Evolutionary conservation across 2,113 vertebrate species (phyloP).

Genomic region (Hypocryptadius cinnamomeus): DNA sequence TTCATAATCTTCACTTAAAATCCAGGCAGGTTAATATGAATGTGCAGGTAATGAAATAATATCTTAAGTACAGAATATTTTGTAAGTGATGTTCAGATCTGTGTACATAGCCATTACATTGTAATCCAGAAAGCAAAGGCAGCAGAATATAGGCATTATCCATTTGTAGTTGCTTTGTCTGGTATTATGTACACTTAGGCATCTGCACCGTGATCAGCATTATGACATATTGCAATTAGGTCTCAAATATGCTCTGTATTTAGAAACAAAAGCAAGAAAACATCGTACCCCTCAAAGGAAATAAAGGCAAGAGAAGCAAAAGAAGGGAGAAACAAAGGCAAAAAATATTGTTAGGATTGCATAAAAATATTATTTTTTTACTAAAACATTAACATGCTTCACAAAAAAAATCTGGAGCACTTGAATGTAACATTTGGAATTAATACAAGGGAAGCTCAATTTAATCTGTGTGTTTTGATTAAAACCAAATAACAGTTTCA

Average conservation of each 20-base stretch:
- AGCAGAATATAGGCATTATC: background rate
- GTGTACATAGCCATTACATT: background rate
- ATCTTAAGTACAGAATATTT: background rate
- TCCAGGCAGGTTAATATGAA: background rate
- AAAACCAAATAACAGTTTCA: conserved; percentile 47
- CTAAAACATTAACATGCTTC: conserved; percentile 27
- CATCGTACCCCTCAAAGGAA: background rate
- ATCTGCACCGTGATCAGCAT: background rate
- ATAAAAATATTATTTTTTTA: background rate
- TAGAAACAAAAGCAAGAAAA: background rate
- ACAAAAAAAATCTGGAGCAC: conserved; percentile 14
- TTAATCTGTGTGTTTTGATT: conserved; percentile 59
- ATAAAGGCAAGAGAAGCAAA: background rate
- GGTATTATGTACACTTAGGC: background rate
- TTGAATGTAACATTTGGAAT: conserved; percentile 29
- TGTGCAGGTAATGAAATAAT: background rate
- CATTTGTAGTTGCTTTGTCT: background rate
- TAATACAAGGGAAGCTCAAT: conserved; percentile 35
- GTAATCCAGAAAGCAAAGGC: background rate
- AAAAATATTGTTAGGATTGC: background rate
- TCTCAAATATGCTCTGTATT: background rate
- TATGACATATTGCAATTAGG: background rate
- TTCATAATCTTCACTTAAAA: background rate
- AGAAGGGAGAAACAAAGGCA: background rate
- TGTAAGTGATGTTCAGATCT: background rate